phyloP scores from a whole-genome alignment of 2,888 invertebrate genomes.

The Drosophila nr. perissopoda region DNA sequence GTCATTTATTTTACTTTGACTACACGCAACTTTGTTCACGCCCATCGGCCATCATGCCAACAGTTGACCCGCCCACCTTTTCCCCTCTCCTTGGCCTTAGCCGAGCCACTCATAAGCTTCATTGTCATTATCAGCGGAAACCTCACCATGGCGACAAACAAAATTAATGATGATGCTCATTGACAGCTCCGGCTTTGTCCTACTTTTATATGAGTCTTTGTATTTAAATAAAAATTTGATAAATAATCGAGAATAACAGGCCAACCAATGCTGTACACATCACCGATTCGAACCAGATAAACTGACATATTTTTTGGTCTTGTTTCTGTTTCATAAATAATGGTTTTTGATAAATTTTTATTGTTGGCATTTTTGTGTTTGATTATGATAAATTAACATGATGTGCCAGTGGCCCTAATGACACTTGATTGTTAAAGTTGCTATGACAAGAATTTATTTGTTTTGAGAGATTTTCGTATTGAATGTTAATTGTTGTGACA shows the following conservation, averaged over 20 bases:
- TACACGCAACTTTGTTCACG: conserved; percentile 59
- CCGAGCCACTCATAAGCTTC: conserved; percentile 21
- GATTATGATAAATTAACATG: conserved; percentile 69
- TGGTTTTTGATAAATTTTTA: conserved; percentile 66
- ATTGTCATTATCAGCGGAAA: conserved; percentile 60
- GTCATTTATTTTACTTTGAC: conserved; percentile 59
- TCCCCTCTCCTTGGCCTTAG: neutral
- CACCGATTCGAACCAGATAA: conserved; percentile 40
- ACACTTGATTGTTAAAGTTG: conserved; percentile 14
- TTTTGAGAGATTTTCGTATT: neutral
- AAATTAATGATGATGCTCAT: conserved; percentile 71
- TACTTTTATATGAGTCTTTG: conserved; percentile 25
- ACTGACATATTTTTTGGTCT: conserved; percentile 52
- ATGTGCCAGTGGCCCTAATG: conserved; percentile 1
- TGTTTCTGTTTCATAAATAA: conserved; percentile 56
- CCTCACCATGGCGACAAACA: conserved; percentile 61
- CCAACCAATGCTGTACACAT: conserved; percentile 5
- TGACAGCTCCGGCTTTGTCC: conserved; percentile 40
- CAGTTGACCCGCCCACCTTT: neutral
- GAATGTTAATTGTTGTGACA: conserved; percentile 11
- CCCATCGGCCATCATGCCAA: conserved; percentile 25
- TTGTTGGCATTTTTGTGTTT: conserved; percentile 54
- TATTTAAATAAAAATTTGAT: conserved; percentile 78
- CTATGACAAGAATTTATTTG: conserved; percentile 12
- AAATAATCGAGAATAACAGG: conserved; percentile 52